A percentile compares a stretch with the other conserved stretches of the same genome.
Conservation (phyloP, 2,113 vertebrate genomes). For the Setophaga coronata region DNA sequence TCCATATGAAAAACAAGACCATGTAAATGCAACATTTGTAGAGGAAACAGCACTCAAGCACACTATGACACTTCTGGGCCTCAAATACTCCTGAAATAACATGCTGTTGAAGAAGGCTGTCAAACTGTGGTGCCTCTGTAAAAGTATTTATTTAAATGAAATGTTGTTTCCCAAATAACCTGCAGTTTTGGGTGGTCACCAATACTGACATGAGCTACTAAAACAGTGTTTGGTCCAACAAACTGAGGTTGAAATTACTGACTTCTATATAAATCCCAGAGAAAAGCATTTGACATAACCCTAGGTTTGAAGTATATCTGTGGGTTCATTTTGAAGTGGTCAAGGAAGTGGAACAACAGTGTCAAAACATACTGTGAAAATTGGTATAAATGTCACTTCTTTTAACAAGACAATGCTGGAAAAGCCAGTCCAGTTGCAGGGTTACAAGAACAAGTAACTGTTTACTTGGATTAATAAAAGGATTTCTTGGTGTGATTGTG, state of each 20-base stretch:
- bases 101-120: neutral
- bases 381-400: neutral
- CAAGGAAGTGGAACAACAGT: neutral
- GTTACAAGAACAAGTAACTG: neutral
- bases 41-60: conserved; percentile 91
- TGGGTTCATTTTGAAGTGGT: neutral
- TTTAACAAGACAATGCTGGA: neutral
- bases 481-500: neutral
- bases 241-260: neutral
- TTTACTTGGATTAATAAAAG: neutral
- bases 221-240: neutral
- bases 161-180: neutral
- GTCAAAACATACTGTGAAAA: neutral
- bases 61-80: conserved; percentile 80
- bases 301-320: neutral
- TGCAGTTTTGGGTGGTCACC: neutral
- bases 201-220: neutral
- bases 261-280: neutral
- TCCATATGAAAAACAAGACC: conserved; percentile 81
- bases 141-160: neutral
- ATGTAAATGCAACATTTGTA: conserved; percentile 86
- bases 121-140: neutral
- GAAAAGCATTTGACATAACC: neutral
- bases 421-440: neutral
- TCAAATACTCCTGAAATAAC: conserved; percentile 17